These are phyloP conservation scores for Frankliniella intonsa DNA, from an alignment of 2,888 invertebrate genomes.

Conservation along the genomic window DNA sequence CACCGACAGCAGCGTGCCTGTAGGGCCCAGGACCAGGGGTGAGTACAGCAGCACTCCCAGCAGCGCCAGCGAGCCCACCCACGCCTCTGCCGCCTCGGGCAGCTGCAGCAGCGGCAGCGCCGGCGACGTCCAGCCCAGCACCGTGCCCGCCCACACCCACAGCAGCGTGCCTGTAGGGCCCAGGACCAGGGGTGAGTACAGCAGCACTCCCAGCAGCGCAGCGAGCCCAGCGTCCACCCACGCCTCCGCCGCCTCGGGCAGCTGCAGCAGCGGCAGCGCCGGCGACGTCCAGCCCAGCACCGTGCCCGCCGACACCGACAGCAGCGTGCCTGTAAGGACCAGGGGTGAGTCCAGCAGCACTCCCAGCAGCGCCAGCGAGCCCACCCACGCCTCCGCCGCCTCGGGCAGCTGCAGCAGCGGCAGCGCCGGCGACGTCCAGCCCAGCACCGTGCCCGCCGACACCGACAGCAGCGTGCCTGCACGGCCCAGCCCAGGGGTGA, in stretches of 20 bases:
- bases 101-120: slow-evolving; percentile 59
- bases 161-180: slow-evolving; percentile 53
- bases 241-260: slow-evolving; percentile 59
- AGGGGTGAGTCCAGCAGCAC: slow-evolving; percentile 49
- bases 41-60: slow-evolving; percentile 52
- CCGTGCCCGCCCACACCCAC: slow-evolving; percentile 67
- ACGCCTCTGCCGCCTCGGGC: slow-evolving; percentile 53
- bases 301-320: slow-evolving; percentile 67
- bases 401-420: slow-evolving; percentile 52
- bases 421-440: slow-evolving; percentile 75
- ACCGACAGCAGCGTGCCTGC: slow-evolving; percentile 57
- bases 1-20: slow-evolving; percentile 57
- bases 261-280: slow-evolving; percentile 59
- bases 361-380: slow-evolving; percentile 59
- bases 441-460: slow-evolving; percentile 68
- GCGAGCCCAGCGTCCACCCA: slow-evolving; percentile 61
- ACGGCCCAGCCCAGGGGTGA: no score
- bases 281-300: slow-evolving; percentile 79
- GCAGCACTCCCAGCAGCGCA: slow-evolving; percentile 51
- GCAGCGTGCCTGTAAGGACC: slow-evolving; percentile 48
- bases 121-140: slow-evolving; percentile 77
- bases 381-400: slow-evolving; percentile 63
- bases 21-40: neutral
- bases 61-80: slow-evolving; percentile 65
- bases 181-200: no score